phyloP scores from a whole-genome alignment of 2,113 vertebrate genomes.

The Microcebus ravelobensis region DNA sequence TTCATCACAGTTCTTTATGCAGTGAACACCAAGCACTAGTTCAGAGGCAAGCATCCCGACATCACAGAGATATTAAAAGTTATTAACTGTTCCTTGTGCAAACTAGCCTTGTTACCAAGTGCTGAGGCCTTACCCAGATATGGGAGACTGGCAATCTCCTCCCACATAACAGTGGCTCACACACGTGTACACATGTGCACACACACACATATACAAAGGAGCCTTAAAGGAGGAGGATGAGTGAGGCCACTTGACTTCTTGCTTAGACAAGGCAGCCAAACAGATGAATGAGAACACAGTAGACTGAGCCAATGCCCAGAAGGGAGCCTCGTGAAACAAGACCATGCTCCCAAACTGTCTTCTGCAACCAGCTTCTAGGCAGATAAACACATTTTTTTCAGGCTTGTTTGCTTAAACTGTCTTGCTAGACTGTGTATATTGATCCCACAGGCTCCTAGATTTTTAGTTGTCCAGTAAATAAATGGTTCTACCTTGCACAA shows the following conservation, averaged over 20 bases:
- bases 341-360: background rate
- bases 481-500: background rate
- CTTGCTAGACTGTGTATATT: background rate
- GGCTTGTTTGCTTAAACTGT: background rate
- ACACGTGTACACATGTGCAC: fast-evolving
- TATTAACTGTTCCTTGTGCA: conserved; percentile 36
- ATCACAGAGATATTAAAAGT: conserved; percentile 9
- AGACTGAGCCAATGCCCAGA: background rate
- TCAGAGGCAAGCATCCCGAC: background rate
- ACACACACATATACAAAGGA: background rate
- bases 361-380: background rate
- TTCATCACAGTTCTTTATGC: background rate
- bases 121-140: conserved; percentile 22
- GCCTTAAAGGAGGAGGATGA: background rate
- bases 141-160: conserved; percentile 14
- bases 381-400: background rate
- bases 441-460: background rate
- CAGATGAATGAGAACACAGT: background rate
- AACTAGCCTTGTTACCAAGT: background rate
- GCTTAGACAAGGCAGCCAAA: background rate
- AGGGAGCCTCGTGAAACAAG: background rate
- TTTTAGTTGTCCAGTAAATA: background rate
- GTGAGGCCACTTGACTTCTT: background rate
- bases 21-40: background rate
- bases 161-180: background rate